These are phyloP conservation scores for Prunella strophiata DNA, from an alignment of 2,797 vertebrate species.

Conservation along the genomic window DNA sequence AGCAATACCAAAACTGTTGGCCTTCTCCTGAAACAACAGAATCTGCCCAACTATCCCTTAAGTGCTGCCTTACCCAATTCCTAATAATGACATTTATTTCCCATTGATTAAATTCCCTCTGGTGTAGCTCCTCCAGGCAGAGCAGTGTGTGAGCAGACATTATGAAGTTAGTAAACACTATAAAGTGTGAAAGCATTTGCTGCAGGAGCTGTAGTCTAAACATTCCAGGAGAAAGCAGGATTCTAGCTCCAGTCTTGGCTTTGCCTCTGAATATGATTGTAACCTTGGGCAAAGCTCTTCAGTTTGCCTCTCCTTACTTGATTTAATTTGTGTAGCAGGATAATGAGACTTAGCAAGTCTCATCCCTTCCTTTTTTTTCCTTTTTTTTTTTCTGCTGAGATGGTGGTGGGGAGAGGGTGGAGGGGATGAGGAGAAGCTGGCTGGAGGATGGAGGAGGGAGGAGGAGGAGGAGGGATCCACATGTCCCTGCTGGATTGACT, in stretches of 20 bases:
- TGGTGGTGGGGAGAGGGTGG: background rate
- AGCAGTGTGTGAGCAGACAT: slow-evolving; percentile 60
- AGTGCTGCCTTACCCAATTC: background rate
- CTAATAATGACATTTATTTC: slow-evolving; percentile 27
- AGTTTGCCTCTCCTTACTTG: slow-evolving; percentile 34
- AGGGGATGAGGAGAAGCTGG: background rate
- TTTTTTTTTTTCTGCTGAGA: background rate
- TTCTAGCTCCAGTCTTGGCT: slow-evolving; percentile 56
- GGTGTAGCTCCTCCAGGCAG: slow-evolving; percentile 32
- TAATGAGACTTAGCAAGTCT: slow-evolving; percentile 25
- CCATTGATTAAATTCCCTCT: slow-evolving; percentile 14
- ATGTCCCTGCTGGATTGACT: background rate
- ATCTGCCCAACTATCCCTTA: background rate
- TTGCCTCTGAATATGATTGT: slow-evolving; percentile 56
- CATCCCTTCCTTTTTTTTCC: background rate
- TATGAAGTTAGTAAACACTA: slow-evolving; percentile 69
- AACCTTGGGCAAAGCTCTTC: slow-evolving; percentile 54
- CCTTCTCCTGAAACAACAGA: background rate
- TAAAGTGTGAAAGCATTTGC: slow-evolving; percentile 71
- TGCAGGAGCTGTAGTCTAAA: slow-evolving; percentile 72
- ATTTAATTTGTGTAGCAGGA: slow-evolving; percentile 36
- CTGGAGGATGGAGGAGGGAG: background rate
- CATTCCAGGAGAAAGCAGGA: slow-evolving; percentile 66
- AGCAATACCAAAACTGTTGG: background rate
- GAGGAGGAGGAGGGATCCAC: background rate